Conservation (phyloP, 2,797 vertebrate species). For the Scomberomorus guttatus region DNA sequence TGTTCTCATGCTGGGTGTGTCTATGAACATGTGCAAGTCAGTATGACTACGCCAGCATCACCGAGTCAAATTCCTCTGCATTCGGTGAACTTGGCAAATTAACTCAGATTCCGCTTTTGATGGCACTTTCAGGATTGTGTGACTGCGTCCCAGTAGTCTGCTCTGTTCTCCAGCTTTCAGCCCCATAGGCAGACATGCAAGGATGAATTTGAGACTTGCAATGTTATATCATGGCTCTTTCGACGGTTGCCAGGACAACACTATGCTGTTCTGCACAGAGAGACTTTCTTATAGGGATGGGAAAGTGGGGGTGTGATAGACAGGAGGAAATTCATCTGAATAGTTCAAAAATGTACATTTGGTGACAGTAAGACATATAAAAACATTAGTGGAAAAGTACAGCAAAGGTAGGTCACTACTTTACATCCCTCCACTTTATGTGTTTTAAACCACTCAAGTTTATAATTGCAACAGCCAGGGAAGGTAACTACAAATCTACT, state of each 20-base stretch:
- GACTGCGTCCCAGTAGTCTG: neutral
- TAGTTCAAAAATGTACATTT: neutral
- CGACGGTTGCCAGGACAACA: constrained; percentile 71
- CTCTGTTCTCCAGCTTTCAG: constrained; percentile 20
- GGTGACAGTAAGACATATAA: neutral
- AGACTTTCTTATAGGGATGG: constrained; percentile 16
- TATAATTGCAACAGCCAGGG: neutral
- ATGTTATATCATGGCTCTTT: constrained; percentile 46
- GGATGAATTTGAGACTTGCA: constrained; percentile 34
- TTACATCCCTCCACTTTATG: neutral
- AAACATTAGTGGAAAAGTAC: neutral
- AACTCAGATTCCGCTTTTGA: neutral
- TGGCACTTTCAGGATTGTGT: neutral
- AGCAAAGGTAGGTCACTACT: neutral
- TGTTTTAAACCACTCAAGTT: constrained; percentile 4
- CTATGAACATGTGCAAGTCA: neutral
- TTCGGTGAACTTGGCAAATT: neutral
- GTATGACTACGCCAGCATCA: neutral
- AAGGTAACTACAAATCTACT: constrained; percentile 17
- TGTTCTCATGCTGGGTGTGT: neutral
- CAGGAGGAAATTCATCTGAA: constrained; percentile 14
- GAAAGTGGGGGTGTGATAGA: constrained; percentile 33
- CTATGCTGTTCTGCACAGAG: constrained; percentile 44
- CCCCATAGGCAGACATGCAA: constrained; percentile 34
- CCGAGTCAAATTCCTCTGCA: neutral